Conservation (phyloP, 2,113 vertebrate genomes). For the Spizaetus ornatus region DNA sequence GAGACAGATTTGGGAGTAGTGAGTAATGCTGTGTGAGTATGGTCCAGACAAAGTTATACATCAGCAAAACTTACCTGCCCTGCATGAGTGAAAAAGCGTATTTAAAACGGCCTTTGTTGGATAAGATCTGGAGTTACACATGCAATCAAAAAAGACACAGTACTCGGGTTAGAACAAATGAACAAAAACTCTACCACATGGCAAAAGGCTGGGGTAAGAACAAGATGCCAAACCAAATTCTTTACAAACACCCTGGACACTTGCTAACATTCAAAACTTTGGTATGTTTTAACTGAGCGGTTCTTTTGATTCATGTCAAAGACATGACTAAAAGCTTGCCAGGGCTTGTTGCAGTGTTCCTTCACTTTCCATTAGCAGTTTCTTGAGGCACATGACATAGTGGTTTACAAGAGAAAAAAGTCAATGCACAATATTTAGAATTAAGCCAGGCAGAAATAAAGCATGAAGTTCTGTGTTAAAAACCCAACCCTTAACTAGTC, state of each 20-base stretch:
- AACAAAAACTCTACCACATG: background rate
- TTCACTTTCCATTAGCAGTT: background rate
- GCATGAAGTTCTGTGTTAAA: background rate
- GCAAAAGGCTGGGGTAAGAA: background rate
- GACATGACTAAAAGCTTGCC: background rate
- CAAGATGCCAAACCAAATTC: background rate
- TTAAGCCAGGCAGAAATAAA: background rate
- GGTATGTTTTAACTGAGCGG: background rate
- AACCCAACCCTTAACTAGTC: background rate
- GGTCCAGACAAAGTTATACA: background rate
- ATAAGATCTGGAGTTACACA: rapidly evolving
- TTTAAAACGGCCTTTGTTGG: background rate
- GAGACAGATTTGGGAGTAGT: background rate
- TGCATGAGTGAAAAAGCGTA: background rate
- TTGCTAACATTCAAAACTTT: background rate
- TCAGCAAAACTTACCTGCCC: background rate
- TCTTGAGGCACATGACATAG: background rate
- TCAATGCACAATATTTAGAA: background rate
- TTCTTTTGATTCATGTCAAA: background rate
- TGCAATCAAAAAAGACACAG: background rate
- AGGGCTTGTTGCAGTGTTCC: background rate
- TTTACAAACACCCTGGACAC: background rate
- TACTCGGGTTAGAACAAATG: background rate
- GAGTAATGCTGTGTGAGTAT: background rate
- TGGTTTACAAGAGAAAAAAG: background rate